phyloP scores from a whole-genome alignment of 1,140 invertebrate genomes.

The Zaprionus gabonicus region DNA sequence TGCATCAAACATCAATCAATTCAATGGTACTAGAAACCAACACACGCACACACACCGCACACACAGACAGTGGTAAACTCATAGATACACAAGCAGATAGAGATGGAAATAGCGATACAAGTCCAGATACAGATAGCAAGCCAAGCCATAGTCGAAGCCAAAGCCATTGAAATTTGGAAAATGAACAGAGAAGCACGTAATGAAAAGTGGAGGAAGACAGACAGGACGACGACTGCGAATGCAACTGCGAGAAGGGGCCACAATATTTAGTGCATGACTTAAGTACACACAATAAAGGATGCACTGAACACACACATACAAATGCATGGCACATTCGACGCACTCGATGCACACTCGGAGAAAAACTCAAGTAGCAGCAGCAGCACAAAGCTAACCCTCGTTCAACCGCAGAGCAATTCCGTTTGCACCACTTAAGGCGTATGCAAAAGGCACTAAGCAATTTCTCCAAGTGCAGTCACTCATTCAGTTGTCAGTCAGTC shows the following conservation, averaged over 20 bases:
- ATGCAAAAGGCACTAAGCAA: neutral
- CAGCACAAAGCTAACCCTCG: neutral
- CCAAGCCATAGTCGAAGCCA: conserved; percentile 40
- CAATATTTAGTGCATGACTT: conserved; percentile 69
- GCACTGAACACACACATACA: conserved; percentile 19
- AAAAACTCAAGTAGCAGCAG: neutral
- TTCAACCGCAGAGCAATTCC: neutral
- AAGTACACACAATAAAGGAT: conserved; percentile 46
- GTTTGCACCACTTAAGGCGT: neutral
- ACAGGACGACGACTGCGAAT: neutral
- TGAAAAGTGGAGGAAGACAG: conserved; percentile 65
- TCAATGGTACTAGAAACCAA: conserved; percentile 72
- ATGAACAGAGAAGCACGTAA: conserved; percentile 57
- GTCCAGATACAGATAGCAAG: conserved; percentile 35
- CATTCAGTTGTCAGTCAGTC: neutral
- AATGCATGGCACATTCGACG: neutral
- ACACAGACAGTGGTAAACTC: neutral
- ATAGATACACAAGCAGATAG: conserved; percentile 29
- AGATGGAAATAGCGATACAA: conserved; percentile 27
- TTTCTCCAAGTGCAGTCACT: neutral
- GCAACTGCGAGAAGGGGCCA: conserved; percentile 26
- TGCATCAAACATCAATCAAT: conserved; percentile 82
- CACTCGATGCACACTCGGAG: neutral
- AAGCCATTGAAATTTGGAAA: conserved; percentile 60
- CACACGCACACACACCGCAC: conserved; percentile 30